These are phyloP conservation scores for Jaculus jaculus DNA, from an alignment of 2,113 vertebrate species.

Conservation along the genomic window DNA sequence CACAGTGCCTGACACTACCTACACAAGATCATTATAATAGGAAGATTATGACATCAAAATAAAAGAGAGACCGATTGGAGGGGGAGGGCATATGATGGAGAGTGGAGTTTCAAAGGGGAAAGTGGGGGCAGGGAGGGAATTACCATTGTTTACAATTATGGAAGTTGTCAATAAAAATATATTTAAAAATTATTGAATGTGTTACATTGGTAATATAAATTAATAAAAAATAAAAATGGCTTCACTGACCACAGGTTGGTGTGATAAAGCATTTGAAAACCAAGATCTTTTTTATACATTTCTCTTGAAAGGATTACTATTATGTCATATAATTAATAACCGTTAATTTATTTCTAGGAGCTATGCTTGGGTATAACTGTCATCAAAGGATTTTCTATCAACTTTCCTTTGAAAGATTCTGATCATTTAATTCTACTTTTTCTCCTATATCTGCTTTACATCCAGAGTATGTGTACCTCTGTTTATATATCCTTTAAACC, in stretches of 20 bases:
- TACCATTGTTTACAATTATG: too few relatives aligned
- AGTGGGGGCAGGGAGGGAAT: too few relatives aligned
- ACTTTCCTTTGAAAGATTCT: not conserved
- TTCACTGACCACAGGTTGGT: not conserved
- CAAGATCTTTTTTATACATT: not conserved
- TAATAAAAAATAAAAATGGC: not conserved
- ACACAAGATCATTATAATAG: too few relatives aligned
- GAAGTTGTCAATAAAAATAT: too few relatives aligned
- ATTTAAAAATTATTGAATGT: too few relatives aligned
- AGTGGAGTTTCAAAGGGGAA: too few relatives aligned
- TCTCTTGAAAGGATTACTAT: not conserved
- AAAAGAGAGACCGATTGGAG: too few relatives aligned
- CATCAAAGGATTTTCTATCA: not conserved
- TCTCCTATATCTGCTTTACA: not conserved
- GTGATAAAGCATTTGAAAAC: not conserved
- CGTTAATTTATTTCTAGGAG: not conserved
- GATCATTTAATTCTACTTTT: not conserved
- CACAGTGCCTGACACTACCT: too few relatives aligned
- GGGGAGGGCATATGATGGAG: too few relatives aligned
- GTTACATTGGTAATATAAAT: not conserved
- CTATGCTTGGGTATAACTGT: not conserved
- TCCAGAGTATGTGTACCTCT: not conserved
- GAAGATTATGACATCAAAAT: too few relatives aligned
- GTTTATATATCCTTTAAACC: not conserved
- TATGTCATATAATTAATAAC: not conserved